A percentile compares a stretch with the other conserved stretches of the same genome.
These are phyloP conservation scores for Drosophila baimaii DNA, from an alignment of 1,140 invertebrate genomes.

Conservation along the genomic window DNA sequence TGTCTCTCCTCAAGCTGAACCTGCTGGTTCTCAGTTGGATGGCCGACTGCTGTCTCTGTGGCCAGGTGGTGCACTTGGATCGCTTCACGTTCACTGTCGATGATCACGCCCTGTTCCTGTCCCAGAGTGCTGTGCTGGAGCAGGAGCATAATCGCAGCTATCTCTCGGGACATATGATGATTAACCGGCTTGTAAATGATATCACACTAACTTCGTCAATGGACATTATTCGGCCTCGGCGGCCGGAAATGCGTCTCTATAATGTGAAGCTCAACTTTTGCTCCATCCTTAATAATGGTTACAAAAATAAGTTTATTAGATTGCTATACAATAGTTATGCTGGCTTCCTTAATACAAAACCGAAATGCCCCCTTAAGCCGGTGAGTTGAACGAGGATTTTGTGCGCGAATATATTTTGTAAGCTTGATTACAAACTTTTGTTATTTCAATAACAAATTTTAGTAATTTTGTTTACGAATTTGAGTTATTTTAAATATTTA, in stretches of 20 bases:
- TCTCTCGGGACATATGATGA: slow-evolving; percentile 51
- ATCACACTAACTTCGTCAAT: slow-evolving; percentile 31
- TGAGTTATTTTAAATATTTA: neutral
- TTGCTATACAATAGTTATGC: slow-evolving; percentile 45
- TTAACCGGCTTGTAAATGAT: slow-evolving; percentile 37
- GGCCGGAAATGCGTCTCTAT: slow-evolving; percentile 53
- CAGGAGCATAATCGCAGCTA: slow-evolving; percentile 66
- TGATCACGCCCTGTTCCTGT: slow-evolving; percentile 37
- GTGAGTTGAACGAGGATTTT: slow-evolving; percentile 34
- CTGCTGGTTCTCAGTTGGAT: slow-evolving; percentile 12
- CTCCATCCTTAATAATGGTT: slow-evolving; percentile 47
- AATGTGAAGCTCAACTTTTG: slow-evolving; percentile 53
- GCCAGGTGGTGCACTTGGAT: slow-evolving; percentile 47
- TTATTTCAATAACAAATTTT: neutral
- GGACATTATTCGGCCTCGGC: slow-evolving; percentile 39
- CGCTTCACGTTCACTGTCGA: slow-evolving; percentile 41
- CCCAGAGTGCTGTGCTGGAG: slow-evolving; percentile 47
- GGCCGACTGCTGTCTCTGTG: slow-evolving; percentile 2
- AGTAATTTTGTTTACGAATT: neutral
- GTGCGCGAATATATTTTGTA: neutral
- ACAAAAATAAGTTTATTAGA: slow-evolving; percentile 58
- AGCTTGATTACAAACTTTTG: neutral
- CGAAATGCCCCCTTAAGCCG: slow-evolving; percentile 49
- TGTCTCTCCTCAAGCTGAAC: slow-evolving; percentile 16
- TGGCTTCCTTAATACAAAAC: slow-evolving; percentile 36